phyloP scores from a whole-genome alignment of 1,140 invertebrate species.

The Ceratosolen solmsi region DNA sequence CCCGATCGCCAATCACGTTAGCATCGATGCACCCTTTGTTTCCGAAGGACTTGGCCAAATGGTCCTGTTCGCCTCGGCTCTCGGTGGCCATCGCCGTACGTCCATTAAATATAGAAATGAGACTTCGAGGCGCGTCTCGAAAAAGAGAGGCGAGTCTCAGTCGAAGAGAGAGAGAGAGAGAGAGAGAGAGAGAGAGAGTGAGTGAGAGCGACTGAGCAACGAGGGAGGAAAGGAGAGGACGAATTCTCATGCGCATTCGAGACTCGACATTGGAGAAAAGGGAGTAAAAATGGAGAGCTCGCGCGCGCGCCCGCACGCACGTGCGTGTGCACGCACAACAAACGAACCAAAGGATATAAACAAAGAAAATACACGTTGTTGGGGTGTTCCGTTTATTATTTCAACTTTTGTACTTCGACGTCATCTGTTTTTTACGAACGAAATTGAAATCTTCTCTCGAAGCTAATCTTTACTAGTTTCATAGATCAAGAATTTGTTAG shows the following conservation, averaged over 20 bases:
- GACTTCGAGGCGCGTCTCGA: constrained; percentile 62
- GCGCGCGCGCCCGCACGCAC: neutral
- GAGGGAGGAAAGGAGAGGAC: neutral
- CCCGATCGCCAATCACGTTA: constrained; percentile 68
- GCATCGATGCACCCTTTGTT: constrained; percentile 69
- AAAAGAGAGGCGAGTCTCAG: neutral
- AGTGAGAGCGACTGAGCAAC: neutral
- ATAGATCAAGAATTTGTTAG: too few species aligned
- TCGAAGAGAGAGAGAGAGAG: neutral
- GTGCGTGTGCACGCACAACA: too few species aligned
- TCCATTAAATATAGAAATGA: constrained; percentile 73
- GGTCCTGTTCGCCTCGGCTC: constrained; percentile 57
- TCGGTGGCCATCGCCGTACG: constrained; percentile 69
- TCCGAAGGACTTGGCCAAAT: constrained; percentile 58
- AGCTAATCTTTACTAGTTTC: neutral
- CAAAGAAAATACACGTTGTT: constrained; percentile 9
- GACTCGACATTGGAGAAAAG: constrained; percentile 13
- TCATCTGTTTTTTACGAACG: neutral
- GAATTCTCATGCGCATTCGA: constrained; percentile 12
- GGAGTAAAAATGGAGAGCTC: constrained; percentile 25
- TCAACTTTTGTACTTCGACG: constrained; percentile 20
- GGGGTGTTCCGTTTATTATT: constrained; percentile 12
- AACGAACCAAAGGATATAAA: neutral
- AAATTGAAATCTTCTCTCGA: constrained; percentile 5
- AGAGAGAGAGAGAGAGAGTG: neutral